Base-by-base conservation (phyloP, 1,140 invertebrate genomes). In the Carposina sasakii region DNA sequence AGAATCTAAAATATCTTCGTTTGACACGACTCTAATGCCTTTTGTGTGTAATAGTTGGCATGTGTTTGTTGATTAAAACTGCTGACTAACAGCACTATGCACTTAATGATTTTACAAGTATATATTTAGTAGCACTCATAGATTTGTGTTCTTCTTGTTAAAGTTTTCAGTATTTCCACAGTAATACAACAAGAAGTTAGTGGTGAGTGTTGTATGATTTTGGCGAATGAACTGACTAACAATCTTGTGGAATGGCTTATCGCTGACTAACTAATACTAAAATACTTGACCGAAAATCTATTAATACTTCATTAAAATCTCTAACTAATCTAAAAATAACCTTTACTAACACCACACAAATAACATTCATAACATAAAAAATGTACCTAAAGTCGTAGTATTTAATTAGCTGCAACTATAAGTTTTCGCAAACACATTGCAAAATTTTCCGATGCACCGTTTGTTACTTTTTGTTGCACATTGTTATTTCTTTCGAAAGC, bases 151-250 rank as follows among this genome's bases (percentile, higher is more conserved):
- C 65, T 72, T 70, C 56, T 69, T 65, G 67, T 66, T 17, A 70
- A 65, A 69, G 61, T 66, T 81, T 83, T 75, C 79, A 83, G 79
- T 83, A 70, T 42, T 67, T 63, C 74, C 65, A 77, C 75, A 69
- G 75, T 83, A 83, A 72, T 68, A 62, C 64, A 67, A 68, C 67
- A 71, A 69, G 71, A 67, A 58, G 62, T 83, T 77, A 81, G 79
- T 83, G 79, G 79, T 81, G 79, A 83, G 79, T 82, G 73, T 78
- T 78, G 75, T 77, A 64, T 63, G 68, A 74, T 77, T 76, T 73
- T 77, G 70, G 69, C 54, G 64, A 72, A 67, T 56, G 51, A 69
- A 51, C 42, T 71, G 48, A 74, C 70, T 77, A 77, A 76, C 67
- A 57, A 54, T 55, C 59, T 54, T 56, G 45, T 48, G 1, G 1